These are phyloP conservation scores for Ahaetulla prasina DNA, from an alignment of 2,113 vertebrate species.

Conservation along the genomic window DNA sequence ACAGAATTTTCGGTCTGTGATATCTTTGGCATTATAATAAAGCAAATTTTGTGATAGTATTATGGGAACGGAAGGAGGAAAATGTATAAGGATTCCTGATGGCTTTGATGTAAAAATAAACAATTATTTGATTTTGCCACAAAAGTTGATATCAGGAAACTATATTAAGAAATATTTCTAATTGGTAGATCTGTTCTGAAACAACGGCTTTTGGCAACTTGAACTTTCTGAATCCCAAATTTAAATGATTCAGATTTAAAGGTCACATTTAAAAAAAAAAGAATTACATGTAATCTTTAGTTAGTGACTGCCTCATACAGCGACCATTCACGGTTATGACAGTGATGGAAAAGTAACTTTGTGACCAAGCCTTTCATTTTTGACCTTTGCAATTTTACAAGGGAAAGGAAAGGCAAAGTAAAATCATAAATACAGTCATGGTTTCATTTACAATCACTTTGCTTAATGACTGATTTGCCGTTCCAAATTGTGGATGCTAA, in stretches of 20 bases:
- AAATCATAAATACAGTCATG: not conserved
- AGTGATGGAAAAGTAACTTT: not conserved
- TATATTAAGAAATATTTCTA: slow-evolving; percentile 45
- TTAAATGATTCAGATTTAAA: not conserved
- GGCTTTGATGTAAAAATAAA: not conserved
- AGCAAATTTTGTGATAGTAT: not conserved
- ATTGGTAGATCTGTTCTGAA: not conserved
- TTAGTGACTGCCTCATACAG: not conserved
- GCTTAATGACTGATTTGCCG: not conserved
- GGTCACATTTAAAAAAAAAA: not conserved
- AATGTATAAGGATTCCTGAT: not conserved
- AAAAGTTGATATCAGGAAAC: not conserved
- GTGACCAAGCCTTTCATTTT: not conserved
- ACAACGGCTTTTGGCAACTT: not conserved
- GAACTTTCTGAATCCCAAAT: slow-evolving; percentile 29
- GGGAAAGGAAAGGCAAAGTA: not conserved
- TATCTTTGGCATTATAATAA: not conserved
- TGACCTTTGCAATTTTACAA: not conserved
- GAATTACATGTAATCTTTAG: rapidly evolving
- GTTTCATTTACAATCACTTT: not conserved
- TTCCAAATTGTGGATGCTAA: not conserved
- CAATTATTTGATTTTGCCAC: slow-evolving; percentile 22
- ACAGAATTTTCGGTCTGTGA: not conserved
- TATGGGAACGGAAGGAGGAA: not conserved
- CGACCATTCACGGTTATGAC: not conserved